Evolutionary conservation across 2,888 invertebrate genomes (phyloP), one percentile per base, ranked within the genome.

Genomic region (Cosmia trapezina): DNA sequence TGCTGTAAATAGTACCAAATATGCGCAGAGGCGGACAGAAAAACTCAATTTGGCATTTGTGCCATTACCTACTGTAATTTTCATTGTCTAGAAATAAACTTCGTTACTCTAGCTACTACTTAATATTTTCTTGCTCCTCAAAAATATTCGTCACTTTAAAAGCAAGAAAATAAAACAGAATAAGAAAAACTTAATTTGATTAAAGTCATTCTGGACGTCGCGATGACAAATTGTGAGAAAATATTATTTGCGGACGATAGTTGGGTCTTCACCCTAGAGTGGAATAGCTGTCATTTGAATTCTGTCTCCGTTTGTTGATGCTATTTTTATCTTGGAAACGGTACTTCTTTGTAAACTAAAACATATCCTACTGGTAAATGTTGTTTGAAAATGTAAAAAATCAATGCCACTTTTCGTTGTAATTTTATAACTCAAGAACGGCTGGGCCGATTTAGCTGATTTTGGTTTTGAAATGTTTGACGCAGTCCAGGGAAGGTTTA

Each of bases 161-260:
- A 64, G 49, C 43, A 47, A 49, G 54, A 78, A 63, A 72, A 78
- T 64, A 54, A 70, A 51, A 78, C 33, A n/a, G 6, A 53, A 66
- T 28, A 51, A 47, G 70, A 62, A 45, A 54, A 45, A 51, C 62
- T 73, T 71, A 57, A 70, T 75, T 78, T 59, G 66, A 72, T 62
- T 72, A 53, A 61, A 73, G 56, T 70, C 54, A 47, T 78, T 78
- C 33, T 60, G 8, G 60, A 61, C 41, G 41, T 33, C 45, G 59
- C 54, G 51, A 65, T 78, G 68, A 73, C 60, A 73, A 78, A 68
- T 77, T 78, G 63, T 49, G 49, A 64, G 73, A 61, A 73, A 78
- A 78, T 78, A 64, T 73, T 78, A 64, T 61, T 49, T 22, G 45
- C 22, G 19, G 51, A 73, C 51, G 19, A 65, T 61, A 68, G 63